Evolutionary conservation across 2,113 vertebrate genomes (phyloP), one percentile per base, ranked within the genome.

Genomic region (Chaetops frenatus): DNA sequence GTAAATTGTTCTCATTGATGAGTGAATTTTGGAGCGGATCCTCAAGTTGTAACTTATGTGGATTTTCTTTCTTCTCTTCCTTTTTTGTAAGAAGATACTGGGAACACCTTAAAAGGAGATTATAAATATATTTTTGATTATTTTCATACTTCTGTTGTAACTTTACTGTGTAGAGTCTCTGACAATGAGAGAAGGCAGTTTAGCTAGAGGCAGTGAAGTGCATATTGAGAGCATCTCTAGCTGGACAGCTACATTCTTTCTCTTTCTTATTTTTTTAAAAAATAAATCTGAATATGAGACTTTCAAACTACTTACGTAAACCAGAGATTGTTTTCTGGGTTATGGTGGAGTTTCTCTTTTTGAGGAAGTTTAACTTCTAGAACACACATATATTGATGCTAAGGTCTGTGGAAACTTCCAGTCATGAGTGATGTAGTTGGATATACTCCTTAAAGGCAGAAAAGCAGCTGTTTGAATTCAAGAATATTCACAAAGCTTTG

Each of bases 381-480:
- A 69, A 31, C 2, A 40, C 4, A 1, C 1, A 1, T n/a, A 23
- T 7, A 1, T 45, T 29, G 27, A 45, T 69, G 28, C 28, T 64
- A 5, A 27, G 10, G 5, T 18, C 9, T 54, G 21, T 48, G 24
- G n/a, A 58, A 53, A 15, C 12, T 40, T 64, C 33, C 42, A 21
- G 12, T 38, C 15, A 7, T 11, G 23, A 85, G 18, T 62, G 58
- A 11, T 44, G 1, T 38, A 24, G 8, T n/a, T 72, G 31, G 19
- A 21, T 60, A 22, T 18, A 23, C 8, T 77, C 47, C n/a, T 54
- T 33, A 36, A 42, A 76, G 42, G 27, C n/a, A 62, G 57, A 67
- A 72, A 57, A 62, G 7, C 1, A 35, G 12, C 6, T 58, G 9
- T 27, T 54, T 51, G 20, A 58, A 40, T 58, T 90, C 11, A 47